phyloP scores from a whole-genome alignment of 2,888 invertebrate species.

The Melieria crassipennis region DNA sequence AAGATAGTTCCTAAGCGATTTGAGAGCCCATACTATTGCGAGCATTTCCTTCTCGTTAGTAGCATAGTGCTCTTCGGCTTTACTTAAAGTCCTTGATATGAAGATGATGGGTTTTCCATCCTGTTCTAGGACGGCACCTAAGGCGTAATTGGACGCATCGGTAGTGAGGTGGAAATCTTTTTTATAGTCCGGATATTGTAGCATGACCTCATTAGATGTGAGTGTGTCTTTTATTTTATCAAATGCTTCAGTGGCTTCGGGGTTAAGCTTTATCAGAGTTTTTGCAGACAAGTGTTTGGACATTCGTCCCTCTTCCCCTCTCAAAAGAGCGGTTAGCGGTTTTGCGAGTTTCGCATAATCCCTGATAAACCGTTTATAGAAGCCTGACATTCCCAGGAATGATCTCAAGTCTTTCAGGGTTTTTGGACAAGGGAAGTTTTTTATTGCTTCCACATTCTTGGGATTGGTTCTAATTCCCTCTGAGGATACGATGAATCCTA shows the following conservation, averaged over 20 bases:
- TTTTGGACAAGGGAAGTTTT: slow-evolving; percentile 22
- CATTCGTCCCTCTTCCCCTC: slow-evolving; percentile 25
- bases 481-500: slow-evolving; percentile 14
- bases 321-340: slow-evolving; percentile 15
- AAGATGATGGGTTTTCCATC: slow-evolving; percentile 38
- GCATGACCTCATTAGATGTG: slow-evolving; percentile 12
- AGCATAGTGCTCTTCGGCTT: slow-evolving; percentile 26
- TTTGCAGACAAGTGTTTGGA: slow-evolving; percentile 8
- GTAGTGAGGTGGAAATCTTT: slow-evolving; percentile 40
- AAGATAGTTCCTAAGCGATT: slow-evolving; percentile 23
- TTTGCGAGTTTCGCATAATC: slow-evolving; percentile 24
- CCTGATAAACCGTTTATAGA: slow-evolving; percentile 19
- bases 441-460: slow-evolving; percentile 22
- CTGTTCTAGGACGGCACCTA: slow-evolving; percentile 50
- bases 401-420: slow-evolving; percentile 39
- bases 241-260: slow-evolving; percentile 10
- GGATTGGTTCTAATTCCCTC: slow-evolving; percentile 24
- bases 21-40: slow-evolving; percentile 31
- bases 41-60: slow-evolving; percentile 36
- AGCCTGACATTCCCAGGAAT: slow-evolving; percentile 38
- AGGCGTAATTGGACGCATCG: slow-evolving; percentile 50
- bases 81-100: slow-evolving; percentile 33
- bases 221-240: slow-evolving; percentile 20
- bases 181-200: slow-evolving; percentile 20
- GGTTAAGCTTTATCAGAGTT: slow-evolving; percentile 2